These are phyloP conservation scores for Eueremaeus valkanovi DNA, from an alignment of 2,888 invertebrate genomes.

Conservation along the genomic window DNA sequence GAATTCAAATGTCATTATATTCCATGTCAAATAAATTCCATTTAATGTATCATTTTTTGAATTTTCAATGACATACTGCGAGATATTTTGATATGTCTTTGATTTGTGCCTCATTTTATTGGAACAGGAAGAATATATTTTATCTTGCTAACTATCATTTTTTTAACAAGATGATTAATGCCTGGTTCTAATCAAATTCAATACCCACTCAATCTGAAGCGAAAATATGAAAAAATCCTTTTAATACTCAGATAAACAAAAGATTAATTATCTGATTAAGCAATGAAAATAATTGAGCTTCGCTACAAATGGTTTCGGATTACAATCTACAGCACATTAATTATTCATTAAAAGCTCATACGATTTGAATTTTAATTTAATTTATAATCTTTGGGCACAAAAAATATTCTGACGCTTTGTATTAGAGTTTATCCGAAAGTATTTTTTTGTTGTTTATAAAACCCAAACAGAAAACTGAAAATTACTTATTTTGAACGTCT, in stretches of 20 bases:
- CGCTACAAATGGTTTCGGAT: neutral
- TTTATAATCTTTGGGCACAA: neutral
- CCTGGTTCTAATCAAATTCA: neutral
- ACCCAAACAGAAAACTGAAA: neutral
- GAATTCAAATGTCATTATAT: too few relatives aligned
- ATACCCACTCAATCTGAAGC: neutral
- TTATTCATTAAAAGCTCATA: neutral
- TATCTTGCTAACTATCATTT: too few relatives aligned
- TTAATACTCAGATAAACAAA: neutral
- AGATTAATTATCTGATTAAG: neutral
- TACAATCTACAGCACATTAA: neutral
- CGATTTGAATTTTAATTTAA: neutral
- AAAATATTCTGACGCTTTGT: neutral
- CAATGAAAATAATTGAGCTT: neutral
- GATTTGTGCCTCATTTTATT: too few relatives aligned
- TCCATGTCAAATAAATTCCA: too few relatives aligned
- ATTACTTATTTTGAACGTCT: neutral
- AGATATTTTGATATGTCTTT: too few relatives aligned
- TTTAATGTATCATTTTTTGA: too few relatives aligned
- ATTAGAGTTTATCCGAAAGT: neutral
- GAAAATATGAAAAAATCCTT: too few relatives aligned
- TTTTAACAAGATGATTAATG: too few relatives aligned
- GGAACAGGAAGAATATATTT: too few relatives aligned
- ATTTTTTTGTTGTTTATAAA: too few relatives aligned
- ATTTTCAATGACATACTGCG: too few relatives aligned